Percentiles rank a stretch among this genome's conserved stretches.
Conservation (phyloP, 2,888 invertebrate genomes). For the Nebria brevicollis region DNA sequence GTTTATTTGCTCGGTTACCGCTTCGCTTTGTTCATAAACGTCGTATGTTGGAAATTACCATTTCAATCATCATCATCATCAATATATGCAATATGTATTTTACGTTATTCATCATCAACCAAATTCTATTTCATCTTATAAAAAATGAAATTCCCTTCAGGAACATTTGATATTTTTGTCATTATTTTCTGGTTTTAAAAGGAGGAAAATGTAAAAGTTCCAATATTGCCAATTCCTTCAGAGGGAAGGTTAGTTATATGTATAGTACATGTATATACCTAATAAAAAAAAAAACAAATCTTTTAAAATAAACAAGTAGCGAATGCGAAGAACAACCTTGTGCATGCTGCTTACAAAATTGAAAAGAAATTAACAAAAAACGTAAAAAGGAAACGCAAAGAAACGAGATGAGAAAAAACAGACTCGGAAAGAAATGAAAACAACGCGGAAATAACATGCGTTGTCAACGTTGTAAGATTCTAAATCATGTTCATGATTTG, state of each 20-base stretch:
- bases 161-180: too few species aligned
- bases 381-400: conserved; percentile 32
- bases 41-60: too few species aligned
- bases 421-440: not conserved
- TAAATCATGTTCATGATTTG: not conserved
- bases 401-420: not conserved
- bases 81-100: too few species aligned
- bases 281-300: conserved; percentile 36
- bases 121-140: too few species aligned
- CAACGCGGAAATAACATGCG: not conserved
- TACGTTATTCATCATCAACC: too few species aligned
- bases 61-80: too few species aligned
- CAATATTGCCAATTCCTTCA: too few species aligned
- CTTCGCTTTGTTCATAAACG: too few species aligned
- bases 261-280: conserved; percentile 13
- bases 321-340: conserved; percentile 27
- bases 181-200: too few species aligned
- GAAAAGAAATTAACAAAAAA: conserved; percentile 47
- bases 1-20: too few species aligned
- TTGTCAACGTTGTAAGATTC: not conserved
- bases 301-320: conserved; percentile 46
- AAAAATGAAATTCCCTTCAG: too few species aligned
- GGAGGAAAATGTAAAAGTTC: too few species aligned
- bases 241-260: not conserved
- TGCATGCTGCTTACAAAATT: conserved; percentile 47